phyloP scores from a whole-genome alignment of 2,797 vertebrate genomes.

The Enteromius trimaculatus region DNA sequence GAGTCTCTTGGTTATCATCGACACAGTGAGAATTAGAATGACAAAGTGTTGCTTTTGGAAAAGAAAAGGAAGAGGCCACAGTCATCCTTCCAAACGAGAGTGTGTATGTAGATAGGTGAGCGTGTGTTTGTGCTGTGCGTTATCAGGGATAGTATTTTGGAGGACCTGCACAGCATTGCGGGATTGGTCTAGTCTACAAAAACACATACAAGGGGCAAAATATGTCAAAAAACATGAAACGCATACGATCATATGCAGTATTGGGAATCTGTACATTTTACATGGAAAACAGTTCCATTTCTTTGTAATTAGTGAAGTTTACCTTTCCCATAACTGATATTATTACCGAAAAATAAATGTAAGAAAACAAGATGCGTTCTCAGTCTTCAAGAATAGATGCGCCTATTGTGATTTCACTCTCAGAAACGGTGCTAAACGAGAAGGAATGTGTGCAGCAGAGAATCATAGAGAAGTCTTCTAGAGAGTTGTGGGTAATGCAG shows the following conservation, averaged over 20 bases:
- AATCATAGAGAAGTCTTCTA: slow-evolving; percentile 49
- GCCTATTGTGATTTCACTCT: slow-evolving; percentile 68
- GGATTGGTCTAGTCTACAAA: slow-evolving; percentile 81
- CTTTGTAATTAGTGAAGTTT: slow-evolving; percentile 86
- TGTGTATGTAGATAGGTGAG: slow-evolving; percentile 24
- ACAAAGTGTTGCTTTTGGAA: slow-evolving; percentile 79
- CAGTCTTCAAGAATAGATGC: slow-evolving; percentile 70
- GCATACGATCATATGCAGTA: slow-evolving; percentile 93
- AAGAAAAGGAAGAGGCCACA: slow-evolving; percentile 73
- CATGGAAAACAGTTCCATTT: slow-evolving; percentile 90
- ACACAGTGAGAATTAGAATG: slow-evolving; percentile 79
- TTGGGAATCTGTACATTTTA: slow-evolving; percentile 96
- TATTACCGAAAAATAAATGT: slow-evolving; percentile 73
- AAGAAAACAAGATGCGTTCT: slow-evolving; percentile 59
- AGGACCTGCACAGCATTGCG: slow-evolving; percentile 53
- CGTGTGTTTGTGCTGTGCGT: slow-evolving; percentile 55
- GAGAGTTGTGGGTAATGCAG: slow-evolving; percentile 48
- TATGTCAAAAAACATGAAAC: slow-evolving; percentile 76
- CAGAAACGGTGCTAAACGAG: slow-evolving; percentile 77
- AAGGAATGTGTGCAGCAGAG: slow-evolving; percentile 72
- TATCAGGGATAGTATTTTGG: slow-evolving; percentile 60
- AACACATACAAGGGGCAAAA: slow-evolving; percentile 85
- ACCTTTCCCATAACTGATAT: slow-evolving; percentile 72
- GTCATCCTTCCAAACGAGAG: slow-evolving; percentile 77
- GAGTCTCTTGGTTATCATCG: slow-evolving; percentile 66